A percentile compares a stretch with the other conserved stretches of the same genome.
These are phyloP conservation scores for Hetaerina titia DNA, from an alignment of 2,888 invertebrate genomes.

Conservation along the genomic window DNA sequence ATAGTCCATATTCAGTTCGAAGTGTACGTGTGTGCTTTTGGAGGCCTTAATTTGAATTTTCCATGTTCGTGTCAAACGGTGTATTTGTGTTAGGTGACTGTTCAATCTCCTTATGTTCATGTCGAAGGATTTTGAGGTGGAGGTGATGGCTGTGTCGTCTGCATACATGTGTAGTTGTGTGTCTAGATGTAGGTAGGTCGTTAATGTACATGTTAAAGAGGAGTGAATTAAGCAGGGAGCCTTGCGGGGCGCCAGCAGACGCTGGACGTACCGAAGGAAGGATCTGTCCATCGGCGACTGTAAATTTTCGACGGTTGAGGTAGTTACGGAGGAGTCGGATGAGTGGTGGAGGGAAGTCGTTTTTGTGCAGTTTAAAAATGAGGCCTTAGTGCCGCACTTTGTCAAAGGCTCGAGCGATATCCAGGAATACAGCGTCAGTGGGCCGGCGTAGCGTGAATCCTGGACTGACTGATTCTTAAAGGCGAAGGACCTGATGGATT, in stretches of 20 bases:
- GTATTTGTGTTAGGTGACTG: background rate
- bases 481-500: too few relatives aligned
- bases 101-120: background rate
- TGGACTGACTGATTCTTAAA: too few relatives aligned
- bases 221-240: too few relatives aligned
- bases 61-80: background rate
- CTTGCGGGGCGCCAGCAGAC: background rate
- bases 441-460: too few relatives aligned
- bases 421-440: too few relatives aligned
- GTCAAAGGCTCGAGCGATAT: too few relatives aligned
- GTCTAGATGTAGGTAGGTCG: background rate
- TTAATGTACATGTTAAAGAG: background rate
- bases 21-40: background rate
- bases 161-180: background rate
- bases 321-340: too few relatives aligned
- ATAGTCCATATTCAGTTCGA: too few relatives aligned
- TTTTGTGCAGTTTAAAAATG: too few relatives aligned
- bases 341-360: too few relatives aligned
- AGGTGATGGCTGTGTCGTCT: background rate
- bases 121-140: background rate
- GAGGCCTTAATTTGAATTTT: background rate
- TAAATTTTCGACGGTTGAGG: too few relatives aligned
- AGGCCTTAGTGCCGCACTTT: too few relatives aligned
- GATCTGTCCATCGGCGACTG: background rate
- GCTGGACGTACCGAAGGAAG: background rate